These are phyloP conservation scores for Deladenus siricidicola DNA, from an alignment of 2,888 invertebrate genomes.

Conservation along the genomic window DNA sequence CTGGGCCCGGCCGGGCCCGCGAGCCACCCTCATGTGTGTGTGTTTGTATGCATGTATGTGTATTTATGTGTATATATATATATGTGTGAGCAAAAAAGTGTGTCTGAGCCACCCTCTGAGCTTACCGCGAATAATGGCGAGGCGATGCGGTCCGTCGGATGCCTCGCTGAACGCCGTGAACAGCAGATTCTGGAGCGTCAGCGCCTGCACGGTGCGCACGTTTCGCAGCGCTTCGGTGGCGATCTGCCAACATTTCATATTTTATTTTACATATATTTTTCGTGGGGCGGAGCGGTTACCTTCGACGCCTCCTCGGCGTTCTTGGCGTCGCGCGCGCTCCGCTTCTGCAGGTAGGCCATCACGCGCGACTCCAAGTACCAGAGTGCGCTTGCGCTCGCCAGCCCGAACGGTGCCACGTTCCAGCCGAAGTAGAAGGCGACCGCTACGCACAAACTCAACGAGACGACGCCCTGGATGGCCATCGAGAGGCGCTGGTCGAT, in stretches of 20 bases:
- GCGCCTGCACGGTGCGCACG: slow-evolving; percentile 28
- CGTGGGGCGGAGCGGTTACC: too few species aligned
- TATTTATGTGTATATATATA: too few species aligned
- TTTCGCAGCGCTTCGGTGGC: slow-evolving; percentile 33
- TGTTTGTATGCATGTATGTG: too few species aligned
- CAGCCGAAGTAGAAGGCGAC: slow-evolving; percentile 46
- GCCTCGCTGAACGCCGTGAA: slow-evolving; percentile 20
- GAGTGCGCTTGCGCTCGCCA: too few species aligned
- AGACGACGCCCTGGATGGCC: slow-evolving; percentile 31
- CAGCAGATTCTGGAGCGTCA: slow-evolving; percentile 23
- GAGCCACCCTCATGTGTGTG: too few species aligned
- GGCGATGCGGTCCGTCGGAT: slow-evolving; percentile 20
- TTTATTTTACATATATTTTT: too few species aligned
- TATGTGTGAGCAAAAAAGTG: too few species aligned
- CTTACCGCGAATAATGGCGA: slow-evolving; percentile 15
- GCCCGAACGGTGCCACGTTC: slow-evolving; percentile 46
- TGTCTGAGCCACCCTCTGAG: too few species aligned
- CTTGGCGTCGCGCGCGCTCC: slow-evolving; percentile 38
- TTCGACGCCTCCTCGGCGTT: slow-evolving; percentile 28
- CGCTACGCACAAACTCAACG: slow-evolving; percentile 36
- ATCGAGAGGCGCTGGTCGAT: slow-evolving; percentile 40
- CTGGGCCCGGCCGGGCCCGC: too few species aligned
- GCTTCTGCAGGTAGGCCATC: slow-evolving; percentile 38
- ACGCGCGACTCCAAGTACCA: slow-evolving; percentile 32
- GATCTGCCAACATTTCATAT: slow-evolving; percentile 10